A percentile compares a stretch with the other conserved stretches of the same genome.
phyloP scores from a whole-genome alignment of 2,113 vertebrate species.

The Pelecanoides urinatrix region DNA sequence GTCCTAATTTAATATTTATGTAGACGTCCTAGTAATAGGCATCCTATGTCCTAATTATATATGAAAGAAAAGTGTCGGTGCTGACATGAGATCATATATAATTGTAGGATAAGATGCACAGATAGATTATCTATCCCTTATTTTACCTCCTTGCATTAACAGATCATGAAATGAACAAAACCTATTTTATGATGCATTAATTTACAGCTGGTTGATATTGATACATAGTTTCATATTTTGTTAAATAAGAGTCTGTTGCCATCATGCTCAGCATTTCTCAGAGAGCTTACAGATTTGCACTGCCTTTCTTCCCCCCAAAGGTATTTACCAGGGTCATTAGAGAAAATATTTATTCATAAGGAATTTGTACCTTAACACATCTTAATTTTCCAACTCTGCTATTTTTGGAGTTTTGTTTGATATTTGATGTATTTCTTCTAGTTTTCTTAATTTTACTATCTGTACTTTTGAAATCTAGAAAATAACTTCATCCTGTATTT shows the following conservation, averaged over 20 bases:
- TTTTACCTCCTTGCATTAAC: conserved; percentile 16
- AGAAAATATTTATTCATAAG: background rate
- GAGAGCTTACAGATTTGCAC: background rate
- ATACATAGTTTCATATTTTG: background rate
- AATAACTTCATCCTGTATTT: background rate
- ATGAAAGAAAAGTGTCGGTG: conserved; percentile 56
- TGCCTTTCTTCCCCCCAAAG: background rate
- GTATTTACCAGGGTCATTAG: background rate
- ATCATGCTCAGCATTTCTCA: background rate
- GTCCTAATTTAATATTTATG: conserved; percentile 67
- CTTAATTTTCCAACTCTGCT: background rate
- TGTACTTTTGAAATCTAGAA: background rate
- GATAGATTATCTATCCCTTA: conserved; percentile 26
- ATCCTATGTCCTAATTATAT: conserved; percentile 62
- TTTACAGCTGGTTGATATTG: background rate
- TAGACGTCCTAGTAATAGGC: conserved; percentile 54
- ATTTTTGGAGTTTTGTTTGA: background rate
- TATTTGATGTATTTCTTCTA: background rate
- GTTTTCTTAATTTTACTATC: background rate
- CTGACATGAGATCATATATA: conserved; percentile 30
- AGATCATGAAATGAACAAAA: background rate
- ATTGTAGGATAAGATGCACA: conserved; percentile 25
- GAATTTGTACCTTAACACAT: background rate
- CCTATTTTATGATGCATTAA: conserved; percentile 26
- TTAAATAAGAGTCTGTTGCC: background rate